Conservation (phyloP, 2,888 invertebrate genomes). For the Trissonchulus latispiculum region DNA sequence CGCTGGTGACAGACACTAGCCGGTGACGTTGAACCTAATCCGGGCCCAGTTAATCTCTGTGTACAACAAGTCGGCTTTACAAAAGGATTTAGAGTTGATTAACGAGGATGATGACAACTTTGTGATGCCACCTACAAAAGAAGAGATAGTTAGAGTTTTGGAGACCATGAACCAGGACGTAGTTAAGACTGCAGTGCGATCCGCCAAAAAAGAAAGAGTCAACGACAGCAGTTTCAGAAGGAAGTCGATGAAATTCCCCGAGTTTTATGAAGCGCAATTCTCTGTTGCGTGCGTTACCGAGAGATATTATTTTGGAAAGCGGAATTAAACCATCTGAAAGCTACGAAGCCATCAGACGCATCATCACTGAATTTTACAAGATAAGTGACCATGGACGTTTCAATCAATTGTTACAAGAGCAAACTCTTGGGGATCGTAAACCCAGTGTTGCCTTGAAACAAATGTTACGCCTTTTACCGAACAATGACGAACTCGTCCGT, state of each 20-base stretch:
- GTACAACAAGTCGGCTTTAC: neutral
- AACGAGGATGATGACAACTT: neutral
- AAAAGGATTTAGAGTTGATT: neutral
- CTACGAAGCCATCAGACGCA: neutral
- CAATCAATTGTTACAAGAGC: neutral
- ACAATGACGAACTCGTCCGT: neutral
- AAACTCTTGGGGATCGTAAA: neutral
- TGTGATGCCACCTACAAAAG: neutral
- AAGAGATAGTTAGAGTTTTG: neutral
- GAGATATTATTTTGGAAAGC: neutral
- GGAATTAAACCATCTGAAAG: neutral
- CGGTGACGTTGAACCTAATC: neutral
- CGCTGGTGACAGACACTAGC: neutral
- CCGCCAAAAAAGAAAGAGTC: too few species aligned
- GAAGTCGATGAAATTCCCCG: neutral
- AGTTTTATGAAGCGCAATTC: neutral
- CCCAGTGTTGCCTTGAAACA: neutral
- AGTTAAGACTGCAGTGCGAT: neutral
- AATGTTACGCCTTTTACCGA: neutral
- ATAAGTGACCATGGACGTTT: neutral
- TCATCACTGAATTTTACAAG: neutral
- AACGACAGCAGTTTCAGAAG: too few species aligned
- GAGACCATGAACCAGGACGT: neutral
- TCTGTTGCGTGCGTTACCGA: neutral
- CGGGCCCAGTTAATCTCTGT: neutral